A percentile compares a stretch with the other conserved stretches of the same genome.
These are phyloP conservation scores for Polypedilum pembai DNA, from an alignment of 1,140 invertebrate species.

Conservation along the genomic window DNA sequence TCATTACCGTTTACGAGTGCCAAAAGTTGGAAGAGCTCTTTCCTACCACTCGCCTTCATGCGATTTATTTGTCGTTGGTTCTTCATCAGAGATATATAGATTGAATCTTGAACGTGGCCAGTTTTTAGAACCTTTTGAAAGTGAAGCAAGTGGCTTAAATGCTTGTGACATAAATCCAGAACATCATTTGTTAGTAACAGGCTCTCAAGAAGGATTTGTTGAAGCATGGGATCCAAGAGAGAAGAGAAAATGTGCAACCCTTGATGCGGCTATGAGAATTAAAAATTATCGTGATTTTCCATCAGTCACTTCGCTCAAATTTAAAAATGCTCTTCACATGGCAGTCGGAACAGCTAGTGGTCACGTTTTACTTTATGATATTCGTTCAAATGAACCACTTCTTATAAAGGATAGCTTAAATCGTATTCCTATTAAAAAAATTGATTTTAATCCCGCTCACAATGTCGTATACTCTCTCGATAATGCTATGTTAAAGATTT, in stretches of 20 bases:
- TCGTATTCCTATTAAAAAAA: conserved; percentile 80
- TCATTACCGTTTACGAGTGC: conserved; percentile 86
- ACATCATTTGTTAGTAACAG: conserved; percentile 80
- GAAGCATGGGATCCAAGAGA: conserved; percentile 93
- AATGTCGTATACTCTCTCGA: conserved; percentile 90
- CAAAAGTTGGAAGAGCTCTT: conserved; percentile 91
- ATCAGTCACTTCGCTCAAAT: conserved; percentile 67
- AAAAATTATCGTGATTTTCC: conserved; percentile 40
- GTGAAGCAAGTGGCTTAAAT: conserved; percentile 71
- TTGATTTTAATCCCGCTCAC: conserved; percentile 76
- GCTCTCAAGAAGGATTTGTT: conserved; percentile 85
- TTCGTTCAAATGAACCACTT: conserved; percentile 83
- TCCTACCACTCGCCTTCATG: conserved; percentile 83
- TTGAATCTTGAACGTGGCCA: conserved; percentile 93
- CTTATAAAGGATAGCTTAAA: conserved; percentile 93
- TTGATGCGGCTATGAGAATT: conserved; percentile 77
- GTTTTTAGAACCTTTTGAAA: conserved; percentile 77
- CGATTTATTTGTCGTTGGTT: conserved; percentile 88
- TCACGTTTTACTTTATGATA: conserved; percentile 90
- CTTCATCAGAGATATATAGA: conserved; percentile 81
- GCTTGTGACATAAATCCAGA: conserved; percentile 80
- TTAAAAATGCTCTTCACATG: conserved; percentile 73
- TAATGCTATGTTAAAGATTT: conserved; percentile 85
- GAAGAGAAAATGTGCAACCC: conserved; percentile 61
- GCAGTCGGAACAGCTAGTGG: conserved; percentile 90